These are phyloP conservation scores for Apis laboriosa DNA, from an alignment of 1,140 invertebrate species.

Conservation along the genomic window DNA sequence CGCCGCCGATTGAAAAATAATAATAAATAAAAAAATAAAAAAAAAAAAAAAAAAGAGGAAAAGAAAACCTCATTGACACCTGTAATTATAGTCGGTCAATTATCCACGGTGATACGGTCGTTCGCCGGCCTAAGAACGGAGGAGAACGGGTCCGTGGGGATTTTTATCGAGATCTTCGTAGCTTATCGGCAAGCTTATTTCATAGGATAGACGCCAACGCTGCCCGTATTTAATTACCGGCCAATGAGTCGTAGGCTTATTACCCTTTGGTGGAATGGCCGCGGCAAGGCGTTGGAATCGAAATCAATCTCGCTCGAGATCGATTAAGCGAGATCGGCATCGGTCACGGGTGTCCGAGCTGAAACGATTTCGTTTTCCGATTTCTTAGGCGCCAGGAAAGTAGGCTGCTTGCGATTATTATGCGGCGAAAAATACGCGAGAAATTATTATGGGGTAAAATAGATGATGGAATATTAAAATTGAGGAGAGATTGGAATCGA, in stretches of 20 bases:
- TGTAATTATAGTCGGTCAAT: slow-evolving; percentile 30
- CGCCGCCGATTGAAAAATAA: background rate
- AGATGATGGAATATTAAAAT: slow-evolving; percentile 37
- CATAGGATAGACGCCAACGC: slow-evolving; percentile 32
- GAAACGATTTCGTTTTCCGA: slow-evolving; percentile 61
- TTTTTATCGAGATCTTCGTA: slow-evolving; percentile 43
- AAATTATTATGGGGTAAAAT: slow-evolving; percentile 41
- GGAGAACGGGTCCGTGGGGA: slow-evolving; percentile 8
- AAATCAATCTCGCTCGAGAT: slow-evolving; percentile 63
- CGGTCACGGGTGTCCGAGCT: slow-evolving; percentile 24
- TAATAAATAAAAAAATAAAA: background rate
- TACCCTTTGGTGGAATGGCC: slow-evolving; percentile 42
- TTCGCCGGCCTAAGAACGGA: background rate
- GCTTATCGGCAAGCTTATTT: slow-evolving; percentile 25
- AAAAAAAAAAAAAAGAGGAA: background rate
- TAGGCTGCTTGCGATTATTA: slow-evolving; percentile 54
- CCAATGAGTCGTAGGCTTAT: slow-evolving; percentile 53
- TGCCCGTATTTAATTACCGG: slow-evolving; percentile 57
- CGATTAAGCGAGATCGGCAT: slow-evolving; percentile 53
- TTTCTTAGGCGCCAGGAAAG: slow-evolving; percentile 29
- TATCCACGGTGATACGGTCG: slow-evolving; percentile 1
- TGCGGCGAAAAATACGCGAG: slow-evolving; percentile 11
- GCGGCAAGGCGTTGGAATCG: slow-evolving; percentile 42
- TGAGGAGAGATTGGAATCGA: slow-evolving; percentile 25
- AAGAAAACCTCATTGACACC: slow-evolving; percentile 1